Base-by-base conservation (phyloP, 2,888 invertebrate species). In the Amitus sp. region DNA sequence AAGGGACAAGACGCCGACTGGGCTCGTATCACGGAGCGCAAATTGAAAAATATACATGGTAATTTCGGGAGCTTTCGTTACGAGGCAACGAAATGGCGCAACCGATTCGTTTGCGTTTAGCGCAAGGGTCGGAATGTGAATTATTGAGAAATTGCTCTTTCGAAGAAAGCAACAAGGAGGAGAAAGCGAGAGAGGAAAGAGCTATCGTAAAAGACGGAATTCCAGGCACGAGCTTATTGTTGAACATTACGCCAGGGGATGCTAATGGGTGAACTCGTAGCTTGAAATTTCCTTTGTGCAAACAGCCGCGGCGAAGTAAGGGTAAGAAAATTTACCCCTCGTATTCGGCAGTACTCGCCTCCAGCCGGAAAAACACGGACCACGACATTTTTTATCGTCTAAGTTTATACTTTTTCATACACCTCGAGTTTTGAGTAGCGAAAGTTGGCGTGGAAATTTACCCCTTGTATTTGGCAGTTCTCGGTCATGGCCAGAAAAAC, bases 81-180 rank as follows among this genome's bases (percentile, higher is more conserved):
- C 17, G 28, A 6, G n/a, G 15, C 27, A 5, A 7, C 12, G 17
- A 13, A 13, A 62, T 48, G 46, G 54, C 53, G 39, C 34, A 48
- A 58, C 51, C 37, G 47, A 54, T 52, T 59, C 56, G 59, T 63
- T 63, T 59, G 56, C 56, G 20, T 52, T 51, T 40, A 18, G 17
- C 39, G 23, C 43, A 42, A 37, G 37, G 30, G 20, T 28, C 13
- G 63, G 63, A 64, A 64, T 64, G 56, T 28, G 28, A 53, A 53
- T 60, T 63, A 63, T 63, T 59, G 65, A 55, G 61, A 65, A 61
- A 61, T 61, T 61, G 57, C 49, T 55, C 52, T 47, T 52, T 42
- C 30, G 50, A 64, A 64, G 58, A 55, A 61, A 48, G 42, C 50
- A 33, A 45, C 40, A 19, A 19, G n/a, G 17, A 30, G 30, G 39